Percentiles rank a stretch among this genome's conserved stretches.
Conservation (phyloP, 2,888 invertebrate species). For the Dinocampus coccinellae region DNA sequence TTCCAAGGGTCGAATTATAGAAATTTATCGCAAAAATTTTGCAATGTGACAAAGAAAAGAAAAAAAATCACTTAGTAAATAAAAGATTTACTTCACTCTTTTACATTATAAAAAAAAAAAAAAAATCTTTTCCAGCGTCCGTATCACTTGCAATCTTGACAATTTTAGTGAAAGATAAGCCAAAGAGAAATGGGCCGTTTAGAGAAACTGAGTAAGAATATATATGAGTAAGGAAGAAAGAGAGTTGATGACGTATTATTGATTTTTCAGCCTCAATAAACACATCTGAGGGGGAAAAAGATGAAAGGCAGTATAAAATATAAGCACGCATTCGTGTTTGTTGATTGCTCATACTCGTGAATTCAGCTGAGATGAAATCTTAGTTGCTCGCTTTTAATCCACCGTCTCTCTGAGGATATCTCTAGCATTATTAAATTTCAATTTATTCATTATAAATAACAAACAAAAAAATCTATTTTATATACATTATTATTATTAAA, state of each 20-base stretch:
- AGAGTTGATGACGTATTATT: conserved; percentile 46
- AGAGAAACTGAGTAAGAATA: conserved; percentile 22
- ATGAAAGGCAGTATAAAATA: conserved; percentile 54
- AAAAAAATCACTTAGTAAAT: no score
- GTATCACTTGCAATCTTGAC: background rate
- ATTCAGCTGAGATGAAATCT: conserved; percentile 23
- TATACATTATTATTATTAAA: background rate
- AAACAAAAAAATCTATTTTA: no score
- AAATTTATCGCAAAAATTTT: background rate
- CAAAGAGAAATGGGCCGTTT: conserved; percentile 41
- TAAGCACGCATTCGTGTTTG: conserved; percentile 45
- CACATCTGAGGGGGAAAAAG: conserved; percentile 48
- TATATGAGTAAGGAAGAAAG: background rate
- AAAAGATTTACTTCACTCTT: conserved; percentile 6
- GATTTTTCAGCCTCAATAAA: conserved; percentile 55
- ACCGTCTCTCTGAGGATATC: no score
- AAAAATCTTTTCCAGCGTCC: background rate
- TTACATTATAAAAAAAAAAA: background rate
- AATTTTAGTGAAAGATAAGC: conserved; percentile 31
- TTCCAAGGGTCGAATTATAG: background rate
- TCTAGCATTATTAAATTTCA: background rate
- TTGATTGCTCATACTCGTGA: conserved; percentile 48
- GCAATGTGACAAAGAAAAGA: background rate
- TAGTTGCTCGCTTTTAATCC: background rate
- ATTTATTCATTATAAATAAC: background rate